Percentiles rank a stretch among this genome's conserved stretches.
Evolutionary conservation across 2,113 vertebrate species (phyloP).

Genomic region (Hippopotamus amphibius): DNA sequence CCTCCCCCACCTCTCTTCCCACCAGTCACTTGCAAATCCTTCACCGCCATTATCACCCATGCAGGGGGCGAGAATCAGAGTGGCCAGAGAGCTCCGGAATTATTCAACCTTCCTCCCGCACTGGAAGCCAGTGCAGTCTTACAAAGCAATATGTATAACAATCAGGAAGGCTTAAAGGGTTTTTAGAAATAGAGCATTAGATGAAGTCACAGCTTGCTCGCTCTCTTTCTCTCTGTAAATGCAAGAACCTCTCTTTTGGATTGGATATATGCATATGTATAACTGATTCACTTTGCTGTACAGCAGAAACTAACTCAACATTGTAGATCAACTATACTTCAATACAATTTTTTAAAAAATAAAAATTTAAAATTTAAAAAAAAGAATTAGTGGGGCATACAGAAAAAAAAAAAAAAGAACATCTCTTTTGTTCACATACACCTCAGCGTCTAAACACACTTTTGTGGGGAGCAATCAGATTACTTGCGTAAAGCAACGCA

Average conservation of each 20-base stretch:
- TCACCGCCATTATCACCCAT: background rate
- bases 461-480: background rate
- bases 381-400: background rate
- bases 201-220: background rate
- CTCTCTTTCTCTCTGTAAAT: background rate
- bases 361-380: background rate
- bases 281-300: background rate
- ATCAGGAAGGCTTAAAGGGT: conserved; percentile 41
- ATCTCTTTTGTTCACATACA: conserved; percentile 45
- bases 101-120: conserved; percentile 27
- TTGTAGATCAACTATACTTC: background rate
- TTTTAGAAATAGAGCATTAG: conserved; percentile 48
- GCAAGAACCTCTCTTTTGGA: conserved; percentile 14
- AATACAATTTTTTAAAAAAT: background rate
- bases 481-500: conserved; percentile 4
- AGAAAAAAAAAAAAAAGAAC: background rate
- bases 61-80: background rate
- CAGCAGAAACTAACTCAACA: background rate
- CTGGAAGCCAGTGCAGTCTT: background rate
- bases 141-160: background rate
- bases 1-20: background rate
- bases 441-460: conserved; percentile 19
- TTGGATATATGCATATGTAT: background rate
- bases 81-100: background rate
- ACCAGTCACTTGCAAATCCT: background rate